A percentile compares a stretch with the other conserved stretches of the same genome.
Evolutionary conservation across 2,113 vertebrate genomes (phyloP).

Genomic region (Chitala chitala): DNA sequence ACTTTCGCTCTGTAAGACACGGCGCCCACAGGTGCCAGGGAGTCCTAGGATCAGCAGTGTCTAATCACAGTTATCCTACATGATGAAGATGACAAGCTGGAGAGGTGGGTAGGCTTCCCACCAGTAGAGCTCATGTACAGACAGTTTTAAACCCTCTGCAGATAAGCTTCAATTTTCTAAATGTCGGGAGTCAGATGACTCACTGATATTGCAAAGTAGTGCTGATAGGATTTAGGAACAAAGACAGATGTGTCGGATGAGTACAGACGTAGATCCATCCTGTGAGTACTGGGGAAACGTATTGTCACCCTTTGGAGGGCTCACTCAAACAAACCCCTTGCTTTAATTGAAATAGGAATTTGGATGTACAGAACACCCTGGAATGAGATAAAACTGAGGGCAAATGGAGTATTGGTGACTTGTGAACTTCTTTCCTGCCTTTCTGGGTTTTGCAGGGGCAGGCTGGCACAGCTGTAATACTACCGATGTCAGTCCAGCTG

Average conservation of each 20-base stretch:
- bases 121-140: background rate
- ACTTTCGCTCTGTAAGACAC: background rate
- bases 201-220: constrained; percentile 51
- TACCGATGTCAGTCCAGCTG: background rate
- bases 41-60: background rate
- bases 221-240: constrained; percentile 62
- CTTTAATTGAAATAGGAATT: constrained; percentile 52
- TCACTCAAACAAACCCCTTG: constrained; percentile 27
- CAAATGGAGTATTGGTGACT: constrained; percentile 52
- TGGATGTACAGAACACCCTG: constrained; percentile 54
- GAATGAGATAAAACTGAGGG: constrained; percentile 60
- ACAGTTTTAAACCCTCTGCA: constrained; percentile 40
- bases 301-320: constrained; percentile 40
- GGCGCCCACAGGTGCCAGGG: background rate
- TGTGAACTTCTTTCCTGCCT: constrained; percentile 16
- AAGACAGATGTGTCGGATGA: constrained; percentile 60
- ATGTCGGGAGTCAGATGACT: constrained; percentile 55
- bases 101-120: background rate
- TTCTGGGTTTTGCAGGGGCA: background rate
- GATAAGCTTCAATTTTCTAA: constrained; percentile 58
- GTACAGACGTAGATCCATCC: constrained; percentile 36
- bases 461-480: background rate
- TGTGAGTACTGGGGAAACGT: constrained; percentile 24
- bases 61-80: background rate
- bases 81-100: background rate